A percentile compares a stretch with the other conserved stretches of the same genome.
These are phyloP conservation scores for Drosophila falleni DNA, from an alignment of 2,888 invertebrate genomes.

Conservation along the genomic window DNA sequence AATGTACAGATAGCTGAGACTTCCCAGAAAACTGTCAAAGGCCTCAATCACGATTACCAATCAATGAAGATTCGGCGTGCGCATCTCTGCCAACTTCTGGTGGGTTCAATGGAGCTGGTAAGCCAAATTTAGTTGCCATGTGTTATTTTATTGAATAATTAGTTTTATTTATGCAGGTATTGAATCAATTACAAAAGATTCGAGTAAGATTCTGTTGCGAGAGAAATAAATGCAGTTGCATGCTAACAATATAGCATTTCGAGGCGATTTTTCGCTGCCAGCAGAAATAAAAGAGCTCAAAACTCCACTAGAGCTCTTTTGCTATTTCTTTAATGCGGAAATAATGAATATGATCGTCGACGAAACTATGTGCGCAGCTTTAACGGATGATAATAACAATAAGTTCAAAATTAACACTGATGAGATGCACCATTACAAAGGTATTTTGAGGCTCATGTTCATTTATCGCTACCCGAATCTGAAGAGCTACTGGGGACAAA, in stretches of 20 bases:
- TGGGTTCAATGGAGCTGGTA: constrained; percentile 6
- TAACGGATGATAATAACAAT: constrained; percentile 2
- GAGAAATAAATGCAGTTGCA: constrained; percentile 26
- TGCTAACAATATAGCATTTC: constrained; percentile 25
- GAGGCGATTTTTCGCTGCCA: constrained; percentile 17
- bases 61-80: too few relatives aligned
- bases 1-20: too few relatives aligned
- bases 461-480: constrained; percentile 47
- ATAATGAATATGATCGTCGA: constrained; percentile 29
- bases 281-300: constrained; percentile 14
- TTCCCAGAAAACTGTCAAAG: too few relatives aligned
- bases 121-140: neutral
- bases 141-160: too few relatives aligned
- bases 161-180: neutral
- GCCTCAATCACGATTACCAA: too few relatives aligned
- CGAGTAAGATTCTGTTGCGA: constrained; percentile 26
- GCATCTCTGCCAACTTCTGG: too few relatives aligned
- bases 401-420: constrained; percentile 15
- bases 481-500: constrained; percentile 44
- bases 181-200: constrained; percentile 22
- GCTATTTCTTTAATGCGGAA: constrained; percentile 5
- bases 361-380: constrained; percentile 14
- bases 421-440: constrained; percentile 15
- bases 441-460: constrained; percentile 36
- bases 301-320: constrained; percentile 26